Base-by-base conservation (phyloP, 2,113 vertebrate species). In the Theristicus caerulescens region DNA sequence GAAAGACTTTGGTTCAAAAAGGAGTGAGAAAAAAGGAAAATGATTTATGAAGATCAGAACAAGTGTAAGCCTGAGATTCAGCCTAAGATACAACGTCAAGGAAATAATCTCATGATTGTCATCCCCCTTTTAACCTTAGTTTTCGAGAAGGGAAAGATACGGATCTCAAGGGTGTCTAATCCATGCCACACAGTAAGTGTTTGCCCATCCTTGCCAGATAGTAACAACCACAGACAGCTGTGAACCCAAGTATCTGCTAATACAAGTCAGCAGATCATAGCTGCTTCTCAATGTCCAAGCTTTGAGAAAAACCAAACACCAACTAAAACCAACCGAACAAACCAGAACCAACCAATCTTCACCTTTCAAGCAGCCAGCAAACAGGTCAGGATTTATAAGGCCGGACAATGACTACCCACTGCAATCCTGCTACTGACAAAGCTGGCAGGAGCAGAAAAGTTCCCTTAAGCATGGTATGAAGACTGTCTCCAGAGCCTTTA, bases 91-190 rank as follows among this genome's bases (percentile, higher is more conserved):
- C 27, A 90, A 34, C 54, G 42, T 81, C 16, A 61, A 82, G 55
- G 74, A 93, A 88, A 86, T 22, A 51, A 88, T 47, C 69, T 90
- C 24, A 36, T 7, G 32, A 46, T 27, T 76, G 57, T 44, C 81
- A 79, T 9, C 54, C 14, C n/a, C 71, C 70, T 90, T 69, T 52
- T 77, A 66, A 91, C 65, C 69, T 86, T 34, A 51, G 9, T 44
- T 52, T 52, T 92, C 2, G 15, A 74, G 52, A 78, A n/a, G 31
- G 64, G 64, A 24, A 78, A 86, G 80, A 92, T 74, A 83, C 0
- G 14, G 52, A 95, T 94, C 81, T 97, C 51, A 31, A 52, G 47
- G 65, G 81, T 71, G 36, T 80, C 69, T 61, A 82, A 91, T 64
- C 52, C 94, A 66, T 20, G 44, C 61, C 44, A 57, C 62, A n/a